Evolutionary conservation across 1,140 invertebrate species (phyloP).

Genomic region (Lycorma delicatula): DNA sequence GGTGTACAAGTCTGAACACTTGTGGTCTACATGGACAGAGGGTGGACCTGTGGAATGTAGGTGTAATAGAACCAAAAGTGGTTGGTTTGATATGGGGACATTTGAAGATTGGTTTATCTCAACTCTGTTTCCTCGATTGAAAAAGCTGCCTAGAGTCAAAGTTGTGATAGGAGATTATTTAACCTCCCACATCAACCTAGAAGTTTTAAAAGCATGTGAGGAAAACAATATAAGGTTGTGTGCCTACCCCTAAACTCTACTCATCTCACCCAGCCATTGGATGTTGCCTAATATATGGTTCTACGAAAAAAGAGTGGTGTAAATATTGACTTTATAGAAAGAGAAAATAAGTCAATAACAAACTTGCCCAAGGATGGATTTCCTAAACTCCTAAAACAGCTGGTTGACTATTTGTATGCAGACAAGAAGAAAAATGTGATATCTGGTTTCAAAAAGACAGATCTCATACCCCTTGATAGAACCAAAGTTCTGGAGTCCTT

Average conservation of each 20-base stretch:
- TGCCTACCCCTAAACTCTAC: conserved; percentile 33
- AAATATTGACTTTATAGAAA: no score
- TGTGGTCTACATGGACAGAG: conserved; percentile 35
- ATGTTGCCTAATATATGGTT: no score
- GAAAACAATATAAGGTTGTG: conserved; percentile 33
- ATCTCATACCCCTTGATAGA: no score
- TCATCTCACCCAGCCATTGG: conserved; percentile 36
- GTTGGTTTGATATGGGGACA: conserved; percentile 31
- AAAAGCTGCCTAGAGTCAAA: conserved; percentile 12
- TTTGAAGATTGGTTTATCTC: conserved; percentile 38
- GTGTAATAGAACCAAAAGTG: conserved; percentile 35
- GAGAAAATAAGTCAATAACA: no score
- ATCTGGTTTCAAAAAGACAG: no score
- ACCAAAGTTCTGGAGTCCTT: no score
- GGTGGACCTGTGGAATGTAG: conserved; percentile 29
- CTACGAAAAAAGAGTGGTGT: no score
- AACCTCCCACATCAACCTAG: conserved; percentile 31
- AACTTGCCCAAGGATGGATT: no score
- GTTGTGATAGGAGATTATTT: conserved; percentile 37
- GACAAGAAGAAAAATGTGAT: no score
- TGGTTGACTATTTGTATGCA: no score
- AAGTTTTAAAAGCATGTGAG: conserved; percentile 31
- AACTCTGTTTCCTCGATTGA: conserved; percentile 27
- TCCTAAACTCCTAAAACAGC: no score
- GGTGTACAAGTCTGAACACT: conserved; percentile 29